Base-by-base conservation (phyloP, 2,888 invertebrate species). In the Belgica antarctica region DNA sequence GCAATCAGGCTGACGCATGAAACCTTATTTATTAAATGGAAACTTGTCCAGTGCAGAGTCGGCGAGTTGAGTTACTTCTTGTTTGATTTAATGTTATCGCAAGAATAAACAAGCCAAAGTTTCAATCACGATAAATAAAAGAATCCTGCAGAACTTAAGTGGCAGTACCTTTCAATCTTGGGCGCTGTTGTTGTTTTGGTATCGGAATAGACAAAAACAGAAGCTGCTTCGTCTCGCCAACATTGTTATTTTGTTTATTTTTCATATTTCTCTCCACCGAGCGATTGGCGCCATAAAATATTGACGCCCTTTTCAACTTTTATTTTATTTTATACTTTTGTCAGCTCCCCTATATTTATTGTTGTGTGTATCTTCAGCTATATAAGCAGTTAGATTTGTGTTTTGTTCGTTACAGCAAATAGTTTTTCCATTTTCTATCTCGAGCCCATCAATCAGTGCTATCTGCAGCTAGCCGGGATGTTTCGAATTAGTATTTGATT, bases 201-300 rank as follows among this genome's bases (percentile, higher is more conserved):
- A 15, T 22, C 17, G 12, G 22, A 3, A 61, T 24, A 28, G 28
- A 61, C 12, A 61, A 61, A 3, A 25, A 61, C n/a, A 61, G 28
- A 61, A 61, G 25, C 27, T 46, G n/a, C n/a, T n/a, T n/a, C n/a
- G 66, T 68, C 66, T 68, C 66, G 66, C 52, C 66, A 31, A 46
- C 52, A 57, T 17, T 68, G 63, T 63, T 63, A 12, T 28, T n/a
- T 63, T 63, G 66, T 68, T 68, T 68, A 57, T 68, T 31, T 68
- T 59, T 59, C 27, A 59, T 59, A 59, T 59, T 59, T 59, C 52
- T 52, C 52, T 22, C 22, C 52, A 52, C 52, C 17, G 63, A 63
- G n/a, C n/a, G 63, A 63, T 65, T 65, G 65, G 65, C 65, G 65
- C 65, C 65, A 36, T 47, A 65, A 47, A 65, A 47, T 65, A 65